These are phyloP conservation scores for Altica lythri DNA, from an alignment of 2,888 invertebrate genomes.

Conservation along the genomic window DNA sequence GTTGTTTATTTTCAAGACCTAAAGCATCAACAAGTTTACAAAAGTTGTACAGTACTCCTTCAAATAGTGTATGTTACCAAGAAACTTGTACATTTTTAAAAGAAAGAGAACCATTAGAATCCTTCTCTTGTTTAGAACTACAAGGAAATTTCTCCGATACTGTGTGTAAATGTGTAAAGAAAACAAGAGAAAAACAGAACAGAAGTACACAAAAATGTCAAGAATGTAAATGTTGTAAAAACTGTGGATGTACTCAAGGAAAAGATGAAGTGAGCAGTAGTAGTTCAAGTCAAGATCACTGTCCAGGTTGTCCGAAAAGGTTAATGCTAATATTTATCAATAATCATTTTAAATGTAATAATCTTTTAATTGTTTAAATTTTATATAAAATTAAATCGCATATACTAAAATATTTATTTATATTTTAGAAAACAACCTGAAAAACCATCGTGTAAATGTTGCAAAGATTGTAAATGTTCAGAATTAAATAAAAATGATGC, in stretches of 20 bases:
- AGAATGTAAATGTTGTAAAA: too few species aligned
- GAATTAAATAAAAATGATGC: background rate
- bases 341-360: too few species aligned
- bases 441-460: background rate
- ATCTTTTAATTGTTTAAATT: too few species aligned
- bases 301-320: background rate
- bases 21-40: slow-evolving; percentile 23
- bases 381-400: too few species aligned
- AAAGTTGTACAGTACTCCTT: slow-evolving; percentile 37
- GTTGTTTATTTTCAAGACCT: slow-evolving; percentile 30
- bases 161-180: background rate
- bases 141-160: slow-evolving; percentile 10
- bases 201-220: background rate
- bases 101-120: slow-evolving; percentile 2
- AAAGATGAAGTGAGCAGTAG: too few species aligned
- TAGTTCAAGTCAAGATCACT: too few species aligned
- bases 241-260: too few species aligned
- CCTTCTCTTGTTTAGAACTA: slow-evolving; percentile 14
- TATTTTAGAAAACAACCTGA: background rate
- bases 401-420: background rate
- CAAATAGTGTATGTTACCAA: slow-evolving; percentile 28
- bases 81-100: slow-evolving; percentile 18
- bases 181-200: background rate
- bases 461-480: background rate
- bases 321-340: too few species aligned